phyloP scores from a whole-genome alignment of 2,797 vertebrate species.

The Leuciscus waleckii region DNA sequence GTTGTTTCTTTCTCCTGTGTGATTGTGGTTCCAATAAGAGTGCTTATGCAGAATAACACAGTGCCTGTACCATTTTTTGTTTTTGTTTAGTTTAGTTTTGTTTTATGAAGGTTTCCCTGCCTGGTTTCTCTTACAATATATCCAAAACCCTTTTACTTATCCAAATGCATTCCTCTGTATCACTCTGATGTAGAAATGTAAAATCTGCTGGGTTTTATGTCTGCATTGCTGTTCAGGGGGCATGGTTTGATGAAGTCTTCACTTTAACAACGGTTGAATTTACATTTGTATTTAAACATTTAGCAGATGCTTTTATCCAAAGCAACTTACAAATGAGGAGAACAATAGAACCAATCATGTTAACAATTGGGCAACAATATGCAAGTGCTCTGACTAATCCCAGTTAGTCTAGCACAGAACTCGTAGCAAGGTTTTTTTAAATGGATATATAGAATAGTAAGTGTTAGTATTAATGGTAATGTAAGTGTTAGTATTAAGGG shows the following conservation, averaged over 20 bases:
- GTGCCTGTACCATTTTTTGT: neutral
- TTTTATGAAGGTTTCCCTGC: conserved; percentile 16
- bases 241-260: conserved; percentile 67
- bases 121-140: neutral
- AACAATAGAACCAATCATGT: neutral
- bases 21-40: conserved; percentile 30
- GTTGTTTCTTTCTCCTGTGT: conserved; percentile 79
- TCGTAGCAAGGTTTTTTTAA: no score
- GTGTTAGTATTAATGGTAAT: neutral
- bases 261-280: neutral
- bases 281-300: neutral
- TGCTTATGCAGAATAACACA: conserved; percentile 8
- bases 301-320: neutral
- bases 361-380: neutral
- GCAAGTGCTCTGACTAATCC: no score
- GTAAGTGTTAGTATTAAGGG: neutral
- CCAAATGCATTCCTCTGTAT: conserved; percentile 18
- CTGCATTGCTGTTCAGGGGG: conserved; percentile 78
- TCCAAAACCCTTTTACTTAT: neutral
- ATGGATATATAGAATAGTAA: no score
- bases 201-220: conserved; percentile 56
- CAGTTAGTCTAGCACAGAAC: no score
- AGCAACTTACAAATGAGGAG: neutral
- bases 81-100: neutral
- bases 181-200: conserved; percentile 16